Base-by-base conservation (phyloP, 1,140 invertebrate genomes). In the Arion vulgaris region DNA sequence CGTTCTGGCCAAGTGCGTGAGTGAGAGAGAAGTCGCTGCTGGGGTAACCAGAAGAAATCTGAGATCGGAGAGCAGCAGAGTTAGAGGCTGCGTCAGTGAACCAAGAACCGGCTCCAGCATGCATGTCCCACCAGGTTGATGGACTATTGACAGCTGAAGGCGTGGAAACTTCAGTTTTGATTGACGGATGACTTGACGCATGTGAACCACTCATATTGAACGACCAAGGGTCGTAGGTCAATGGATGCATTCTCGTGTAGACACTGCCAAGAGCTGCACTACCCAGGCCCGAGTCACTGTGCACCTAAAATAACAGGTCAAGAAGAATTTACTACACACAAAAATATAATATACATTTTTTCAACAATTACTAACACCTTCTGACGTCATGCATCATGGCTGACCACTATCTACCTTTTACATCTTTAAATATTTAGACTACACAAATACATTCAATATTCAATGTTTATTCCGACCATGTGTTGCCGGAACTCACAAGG, bases 221-320 rank as follows among this genome's bases (percentile, higher is more conserved):
- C 5, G 97, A 96, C 97, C 97, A 98, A 36, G 96, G 91, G 26
- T 98, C 97, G 92, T 97, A 97, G 0, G 96, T 68, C 45, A 86
- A 53, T 28, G 82, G 86, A 49, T 86, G 83, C 45, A 94, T 92
- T 72, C 97, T 93, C 0, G 96, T 96, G 91, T 98, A 98, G 86
- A 98, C 96, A 11, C 96, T 85, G n/a, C 82, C 45, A 86, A 83
- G 78, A 71, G 92, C 90, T 83, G 86, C 39, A 84, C 84, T 73
- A 84, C 86, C 53, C 84, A 85, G 71, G 80, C 80, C 49, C 74
- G 84, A 38, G 49, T 76, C 74, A 23, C n/a, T 34, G 62, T 28
- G 17, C 62, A 66, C 28, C 62, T 66, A 28, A 0, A 11, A 28
- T 32, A 66, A 66, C 26, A 23, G 19, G 9, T 49, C 19, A 11